Base-by-base conservation (phyloP, 2,888 invertebrate species). In the Heliconius aoede region DNA sequence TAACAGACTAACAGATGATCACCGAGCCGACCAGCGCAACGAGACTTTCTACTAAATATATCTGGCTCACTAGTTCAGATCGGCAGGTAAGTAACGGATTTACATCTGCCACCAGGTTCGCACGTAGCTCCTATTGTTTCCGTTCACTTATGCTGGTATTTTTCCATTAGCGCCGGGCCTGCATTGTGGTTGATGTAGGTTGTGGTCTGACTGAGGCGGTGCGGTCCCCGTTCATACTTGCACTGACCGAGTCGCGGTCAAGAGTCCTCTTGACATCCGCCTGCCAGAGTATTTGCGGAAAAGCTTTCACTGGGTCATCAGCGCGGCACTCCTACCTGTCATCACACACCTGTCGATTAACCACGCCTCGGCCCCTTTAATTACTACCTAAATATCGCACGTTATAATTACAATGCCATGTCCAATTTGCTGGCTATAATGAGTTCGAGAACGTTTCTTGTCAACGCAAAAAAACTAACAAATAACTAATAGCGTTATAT, bases 401-500 rank as follows among this genome's bases (percentile, higher is more conserved):
- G 83, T 85, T 85, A 84, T 89, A 91, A 92, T 92, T 91, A 88
- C 88, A 83, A 86, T 82, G 86, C 85, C 86, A 86, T 88, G 86
- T 92, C 83, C 90, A 92, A 92, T 92, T 91, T 90, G 89, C 87
- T 87, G 82, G 84, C 83, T 81, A 83, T 92, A 92, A 92, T 91
- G 90, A 88, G 88, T 89, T 89, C 85, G 83, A 82, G 81, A 81
- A 77, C 82, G 18, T 84, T 92, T 91, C 92, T 92, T 90, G 87
- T 83, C 80, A 82, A 78, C 72, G 80, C 83, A 88, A 90, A 92
- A n/a, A 92, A 89, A 87, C 81, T 82, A 86, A 88, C 86, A 90
- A 85, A 85, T 86, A 86, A 90, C 89, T 87, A 90, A 91, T 92
- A 92, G 91, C 88, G 91, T 93, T 93, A 92, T 86, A 90, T 87